Conservation (phyloP, 2,113 vertebrate genomes). For the Lathamus discolor region DNA sequence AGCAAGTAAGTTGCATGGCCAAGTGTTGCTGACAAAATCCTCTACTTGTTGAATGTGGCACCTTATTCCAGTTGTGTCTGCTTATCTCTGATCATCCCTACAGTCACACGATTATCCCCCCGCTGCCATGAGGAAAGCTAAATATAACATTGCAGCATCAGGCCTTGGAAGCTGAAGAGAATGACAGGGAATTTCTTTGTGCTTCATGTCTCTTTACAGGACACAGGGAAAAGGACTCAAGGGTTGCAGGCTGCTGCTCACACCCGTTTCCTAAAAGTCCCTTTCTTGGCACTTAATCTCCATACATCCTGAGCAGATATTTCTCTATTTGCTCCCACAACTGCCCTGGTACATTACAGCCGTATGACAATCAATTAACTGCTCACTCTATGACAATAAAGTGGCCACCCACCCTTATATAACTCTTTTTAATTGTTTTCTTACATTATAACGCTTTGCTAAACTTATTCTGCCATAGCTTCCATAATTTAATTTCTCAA, state of each 20-base stretch:
- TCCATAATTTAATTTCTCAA: constrained; percentile 81
- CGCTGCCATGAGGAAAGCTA: rapidly evolving
- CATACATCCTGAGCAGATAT: neutral
- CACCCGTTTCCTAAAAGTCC: neutral
- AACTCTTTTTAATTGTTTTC: constrained; percentile 85
- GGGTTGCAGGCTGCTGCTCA: neutral
- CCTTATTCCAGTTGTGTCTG: rapidly evolving
- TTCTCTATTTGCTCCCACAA: neutral
- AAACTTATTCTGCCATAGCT: constrained; percentile 78
- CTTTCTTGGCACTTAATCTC: neutral
- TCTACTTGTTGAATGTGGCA: rapidly evolving
- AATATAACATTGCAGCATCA: neutral
- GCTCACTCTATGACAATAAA: constrained; percentile 76
- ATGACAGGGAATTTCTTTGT: neutral
- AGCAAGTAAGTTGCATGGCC: neutral
- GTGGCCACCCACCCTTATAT: constrained; percentile 73
- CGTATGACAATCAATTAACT: constrained; percentile 78
- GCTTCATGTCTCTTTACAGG: neutral
- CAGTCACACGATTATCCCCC: neutral
- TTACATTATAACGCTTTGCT: constrained; percentile 76
- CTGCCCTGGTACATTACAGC: constrained; percentile 62
- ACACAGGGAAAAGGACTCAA: neutral
- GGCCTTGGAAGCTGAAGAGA: neutral
- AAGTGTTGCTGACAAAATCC: neutral
- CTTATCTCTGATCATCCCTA: neutral